Evolutionary conservation across 2,113 vertebrate species (phyloP).

Genomic region (Toxostoma redivivum): DNA sequence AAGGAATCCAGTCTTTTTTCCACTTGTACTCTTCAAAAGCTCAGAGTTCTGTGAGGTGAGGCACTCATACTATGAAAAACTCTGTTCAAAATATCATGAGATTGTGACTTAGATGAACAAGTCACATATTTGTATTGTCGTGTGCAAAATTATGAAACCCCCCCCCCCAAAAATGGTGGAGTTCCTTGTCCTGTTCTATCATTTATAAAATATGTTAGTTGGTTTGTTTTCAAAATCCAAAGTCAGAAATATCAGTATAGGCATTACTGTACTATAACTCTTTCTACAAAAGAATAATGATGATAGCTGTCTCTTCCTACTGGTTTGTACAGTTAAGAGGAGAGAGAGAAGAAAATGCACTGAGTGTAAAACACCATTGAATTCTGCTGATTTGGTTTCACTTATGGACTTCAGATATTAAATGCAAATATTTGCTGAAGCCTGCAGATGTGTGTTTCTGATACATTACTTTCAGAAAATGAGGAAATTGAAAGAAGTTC

Average conservation of each 20-base stretch:
- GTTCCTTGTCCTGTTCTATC: background rate
- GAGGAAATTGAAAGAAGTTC: background rate
- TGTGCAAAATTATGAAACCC: background rate
- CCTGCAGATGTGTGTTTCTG: background rate
- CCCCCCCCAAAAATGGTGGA: background rate
- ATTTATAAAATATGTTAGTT: background rate
- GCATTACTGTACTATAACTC: background rate
- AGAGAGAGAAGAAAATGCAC: background rate
- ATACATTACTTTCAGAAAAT: background rate
- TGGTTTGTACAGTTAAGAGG: background rate
- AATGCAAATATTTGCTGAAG: constrained; percentile 37
- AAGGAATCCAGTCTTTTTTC: background rate
- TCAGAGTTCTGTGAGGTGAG: background rate
- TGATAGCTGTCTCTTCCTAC: background rate
- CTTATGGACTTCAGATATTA: background rate
- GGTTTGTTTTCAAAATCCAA: background rate
- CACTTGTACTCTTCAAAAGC: background rate
- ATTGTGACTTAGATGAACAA: background rate
- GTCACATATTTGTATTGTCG: background rate
- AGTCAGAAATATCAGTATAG: background rate
- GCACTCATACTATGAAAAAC: background rate
- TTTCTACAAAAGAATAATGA: background rate
- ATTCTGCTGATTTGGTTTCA: constrained; percentile 26
- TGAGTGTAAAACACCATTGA: background rate
- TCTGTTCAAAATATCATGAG: background rate